Evolutionary conservation across 2,888 invertebrate genomes (phyloP), one percentile per base, ranked within the genome.

Genomic region (Myopa tessellatipennis): DNA sequence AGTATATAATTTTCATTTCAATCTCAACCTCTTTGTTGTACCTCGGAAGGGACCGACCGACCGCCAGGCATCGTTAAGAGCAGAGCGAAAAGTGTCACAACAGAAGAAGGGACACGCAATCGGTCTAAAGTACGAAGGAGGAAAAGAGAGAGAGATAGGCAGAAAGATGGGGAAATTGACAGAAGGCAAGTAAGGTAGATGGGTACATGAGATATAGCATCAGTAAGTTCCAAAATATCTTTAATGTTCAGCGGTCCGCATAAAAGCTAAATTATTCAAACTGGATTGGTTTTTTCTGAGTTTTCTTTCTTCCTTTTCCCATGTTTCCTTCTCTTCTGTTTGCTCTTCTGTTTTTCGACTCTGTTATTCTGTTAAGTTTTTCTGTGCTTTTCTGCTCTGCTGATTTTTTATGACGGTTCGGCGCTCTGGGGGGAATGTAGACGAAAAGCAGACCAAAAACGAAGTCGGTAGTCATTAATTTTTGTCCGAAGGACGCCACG

Each of bases 1-100:
- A 55, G 55, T 4, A 55, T n/a, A 55, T n/a, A 55, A 55, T n/a
- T 55, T 55, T 55, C 10, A 67, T 63, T 63, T n/a, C 40, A 67
- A 67, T 14, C 14, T 67, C 67, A 67, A 67, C 36, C 67, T 34
- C 40, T 67, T 6, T 40, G 38, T 67, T 36, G 67, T 14, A 67
- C 38, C 16, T 40, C 45, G 7, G 6, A 12, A 34, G 67, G 67
- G 34, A 36, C 5, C 55, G 5, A n/a, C 10, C 55, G 55, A 14
- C 50, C 10, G 2, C 3, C 14, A 2, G 50, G 50, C 50, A 14
- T 50, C 10, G 50, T 14, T 8, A 50, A 14, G 8, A 14, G 50
- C 26, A 26, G 26, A 26, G 26, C 26, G 2, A 26, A 26, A 26
- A 26, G 7, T 45, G 10, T 45, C 45, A 45, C 45, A 45, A 3